These are phyloP conservation scores for Cotesia congregata DNA, from an alignment of 2,888 invertebrate genomes.

Conservation along the genomic window DNA sequence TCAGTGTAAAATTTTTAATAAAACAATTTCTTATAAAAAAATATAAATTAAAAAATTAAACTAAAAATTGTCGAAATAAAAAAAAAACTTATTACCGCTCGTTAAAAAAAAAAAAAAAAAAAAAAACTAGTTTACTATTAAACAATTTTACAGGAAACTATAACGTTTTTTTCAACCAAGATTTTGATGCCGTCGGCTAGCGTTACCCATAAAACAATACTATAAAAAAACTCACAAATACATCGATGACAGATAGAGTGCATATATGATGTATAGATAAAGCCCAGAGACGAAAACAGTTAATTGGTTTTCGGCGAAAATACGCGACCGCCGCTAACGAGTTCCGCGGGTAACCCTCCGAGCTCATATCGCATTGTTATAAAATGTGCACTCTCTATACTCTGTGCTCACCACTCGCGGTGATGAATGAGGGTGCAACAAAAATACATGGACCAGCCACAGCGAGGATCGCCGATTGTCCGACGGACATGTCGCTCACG, in stretches of 20 bases:
- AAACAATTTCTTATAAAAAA: too few species aligned
- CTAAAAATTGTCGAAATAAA: too few species aligned
- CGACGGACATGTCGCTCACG: constrained; percentile 44
- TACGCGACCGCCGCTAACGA: constrained; percentile 36
- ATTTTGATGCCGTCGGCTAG: not conserved
- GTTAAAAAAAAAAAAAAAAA: not conserved
- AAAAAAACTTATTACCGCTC: constrained; percentile 8
- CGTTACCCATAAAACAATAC: not conserved
- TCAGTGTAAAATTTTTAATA: too few species aligned
- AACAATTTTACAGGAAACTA: not conserved
- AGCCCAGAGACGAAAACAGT: constrained; percentile 58
- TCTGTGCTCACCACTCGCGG: constrained; percentile 20
- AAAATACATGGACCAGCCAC: constrained; percentile 23
- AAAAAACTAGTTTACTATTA: not conserved
- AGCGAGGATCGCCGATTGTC: not conserved
- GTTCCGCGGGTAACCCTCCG: constrained; percentile 33
- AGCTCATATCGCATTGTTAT: constrained; percentile 26
- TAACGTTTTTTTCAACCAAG: not conserved
- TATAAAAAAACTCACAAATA: not conserved
- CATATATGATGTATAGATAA: constrained; percentile 46
- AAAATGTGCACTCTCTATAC: constrained; percentile 17
- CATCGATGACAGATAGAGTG: not conserved
- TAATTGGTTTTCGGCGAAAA: constrained; percentile 60
- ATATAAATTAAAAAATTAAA: too few species aligned
- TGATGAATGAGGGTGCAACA: constrained; percentile 13